Conservation (phyloP, 2,888 invertebrate species). For the Antheraea assamensis region DNA sequence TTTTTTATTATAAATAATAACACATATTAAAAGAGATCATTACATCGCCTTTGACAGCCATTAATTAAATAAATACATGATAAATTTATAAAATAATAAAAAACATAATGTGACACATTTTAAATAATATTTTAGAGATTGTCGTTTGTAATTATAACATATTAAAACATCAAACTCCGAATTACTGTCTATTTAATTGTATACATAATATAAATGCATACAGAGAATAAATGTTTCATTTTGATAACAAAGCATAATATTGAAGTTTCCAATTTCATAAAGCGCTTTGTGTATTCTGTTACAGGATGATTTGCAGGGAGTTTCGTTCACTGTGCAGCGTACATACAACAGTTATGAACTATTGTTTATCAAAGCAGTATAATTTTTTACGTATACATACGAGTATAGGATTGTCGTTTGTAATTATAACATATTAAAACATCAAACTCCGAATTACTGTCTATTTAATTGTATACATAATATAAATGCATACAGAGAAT, state of each 20-base stretch:
- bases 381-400: too few species aligned
- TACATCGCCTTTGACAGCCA: too few species aligned
- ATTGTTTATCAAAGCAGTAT: neutral
- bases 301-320: neutral
- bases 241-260: neutral
- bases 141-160: neutral
- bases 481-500: neutral
- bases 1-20: too few species aligned
- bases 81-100: too few species aligned
- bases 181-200: neutral
- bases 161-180: neutral
- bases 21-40: too few species aligned
- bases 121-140: too few species aligned
- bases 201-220: neutral
- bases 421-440: neutral
- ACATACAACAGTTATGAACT: neutral
- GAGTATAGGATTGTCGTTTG: too few species aligned
- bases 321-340: neutral
- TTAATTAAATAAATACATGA: too few species aligned
- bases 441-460: neutral
- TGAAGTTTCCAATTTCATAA: conserved; percentile 3
- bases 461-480: neutral
- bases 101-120: too few species aligned
- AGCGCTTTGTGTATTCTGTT: neutral
- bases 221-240: neutral